Evolutionary conservation across 2,113 vertebrate species (phyloP).

Genomic region (Paramormyrops kingsleyae): DNA sequence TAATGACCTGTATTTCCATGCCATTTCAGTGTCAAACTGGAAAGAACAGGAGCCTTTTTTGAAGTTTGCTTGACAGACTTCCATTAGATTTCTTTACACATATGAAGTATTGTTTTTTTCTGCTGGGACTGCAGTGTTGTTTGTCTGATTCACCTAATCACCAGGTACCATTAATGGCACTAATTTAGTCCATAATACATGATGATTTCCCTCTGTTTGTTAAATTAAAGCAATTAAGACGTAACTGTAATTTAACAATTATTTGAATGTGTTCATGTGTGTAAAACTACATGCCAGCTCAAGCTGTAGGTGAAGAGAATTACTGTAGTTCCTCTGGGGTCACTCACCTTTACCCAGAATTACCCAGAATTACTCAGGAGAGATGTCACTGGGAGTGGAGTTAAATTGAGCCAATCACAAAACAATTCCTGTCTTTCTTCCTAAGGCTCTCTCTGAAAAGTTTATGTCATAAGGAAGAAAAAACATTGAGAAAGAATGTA

Average conservation of each 20-base stretch:
- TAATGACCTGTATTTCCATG: not conserved
- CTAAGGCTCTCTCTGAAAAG: not conserved
- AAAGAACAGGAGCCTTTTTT: conserved; percentile 27
- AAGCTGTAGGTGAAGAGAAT: not conserved
- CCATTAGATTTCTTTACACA: not conserved
- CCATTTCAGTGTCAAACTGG: conserved; percentile 15
- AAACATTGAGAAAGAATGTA: not conserved
- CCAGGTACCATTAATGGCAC: conserved; percentile 25
- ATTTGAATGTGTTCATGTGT: not conserved
- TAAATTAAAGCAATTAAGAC: not conserved
- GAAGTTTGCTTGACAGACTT: conserved; percentile 23
- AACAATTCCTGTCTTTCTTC: not conserved
- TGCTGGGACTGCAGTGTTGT: not conserved
- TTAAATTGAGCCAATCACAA: not conserved
- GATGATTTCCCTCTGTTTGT: not conserved
- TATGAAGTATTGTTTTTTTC: not conserved
- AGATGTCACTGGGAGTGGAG: not conserved
- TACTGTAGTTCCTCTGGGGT: not conserved
- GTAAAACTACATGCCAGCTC: conserved; percentile 29
- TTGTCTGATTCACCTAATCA: not conserved
- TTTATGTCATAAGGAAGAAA: not conserved
- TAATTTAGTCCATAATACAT: not conserved
- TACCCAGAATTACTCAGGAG: not conserved
- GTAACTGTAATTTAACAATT: not conserved
- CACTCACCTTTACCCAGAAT: not conserved